Evolutionary conservation across 2,888 invertebrate genomes (phyloP), one percentile per base, ranked within the genome.

Genomic region (Luperina testacea): DNA sequence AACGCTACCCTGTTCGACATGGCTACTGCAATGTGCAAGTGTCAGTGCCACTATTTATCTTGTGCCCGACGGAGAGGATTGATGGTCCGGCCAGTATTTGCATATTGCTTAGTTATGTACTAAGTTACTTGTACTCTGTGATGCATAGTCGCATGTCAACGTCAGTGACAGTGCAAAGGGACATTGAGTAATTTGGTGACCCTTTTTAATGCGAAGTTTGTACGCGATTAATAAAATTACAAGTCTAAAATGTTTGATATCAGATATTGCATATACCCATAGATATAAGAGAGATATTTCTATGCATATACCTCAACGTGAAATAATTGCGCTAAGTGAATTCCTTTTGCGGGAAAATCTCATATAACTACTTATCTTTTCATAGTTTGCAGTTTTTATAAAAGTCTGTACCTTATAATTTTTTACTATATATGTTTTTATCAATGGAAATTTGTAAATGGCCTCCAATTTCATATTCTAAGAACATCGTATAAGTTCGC

Each of bases 31-130:
- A 87, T 87, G 90, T 92, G 92, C 91, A 91, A 90, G 90, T 91
- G 92, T 91, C 91, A 90, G 90, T 83, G 83, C 79, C 88, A 90
- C 93, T 92, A 95, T 95, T 94, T 91, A 95, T 95, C 95, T 94
- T 95, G 91, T 87, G 85, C 84, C 87, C 83, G 91, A 88, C 91
- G 87, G 82, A 78, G 85, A 89, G 89, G 93, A 95, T 94, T 93
- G 93, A 94, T 94, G 93, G 85, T 87, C 86, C 86, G 83, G 86
- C 85, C 86, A 91, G 90, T 91, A 94, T 95, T 95, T 94, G 93
- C 94, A 94, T 95, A 92, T 91, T 92, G 90, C 90, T 88, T 85
- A 90, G 86, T 84, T 84, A 82, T 84, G 70, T 83, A 76, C 82
- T 68, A 83, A 80, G 75, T 83, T 80, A 78, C 77, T 81, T 76